Evolutionary conservation across 2,888 invertebrate genomes (phyloP).

Genomic region (Ptilodon capucinus): DNA sequence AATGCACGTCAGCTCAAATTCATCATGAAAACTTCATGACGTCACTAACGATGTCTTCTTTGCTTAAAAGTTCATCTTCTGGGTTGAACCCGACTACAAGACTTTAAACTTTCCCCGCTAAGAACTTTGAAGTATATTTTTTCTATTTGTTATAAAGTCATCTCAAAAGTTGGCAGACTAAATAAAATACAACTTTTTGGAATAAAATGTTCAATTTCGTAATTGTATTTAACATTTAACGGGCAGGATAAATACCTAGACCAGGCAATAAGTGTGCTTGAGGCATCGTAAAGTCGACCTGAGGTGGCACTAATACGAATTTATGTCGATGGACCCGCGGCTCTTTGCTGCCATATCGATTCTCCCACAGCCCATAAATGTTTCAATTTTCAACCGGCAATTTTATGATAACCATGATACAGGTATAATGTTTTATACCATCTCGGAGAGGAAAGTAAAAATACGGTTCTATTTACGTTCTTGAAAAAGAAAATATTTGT

Average conservation of each 20-base stretch:
- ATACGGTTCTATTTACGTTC: no score
- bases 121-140: not conserved
- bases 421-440: constrained; percentile 6
- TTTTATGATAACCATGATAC: constrained; percentile 36
- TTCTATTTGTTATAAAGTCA: not conserved
- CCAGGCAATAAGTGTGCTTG: constrained; percentile 70
- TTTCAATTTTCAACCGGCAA: constrained; percentile 69
- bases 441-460: not conserved
- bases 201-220: constrained; percentile 13
- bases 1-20: constrained; percentile 23
- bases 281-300: constrained; percentile 78
- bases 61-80: constrained; percentile 46
- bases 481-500: no score
- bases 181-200: not conserved
- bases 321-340: constrained; percentile 74
- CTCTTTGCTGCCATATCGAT: constrained; percentile 63
- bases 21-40: constrained; percentile 47
- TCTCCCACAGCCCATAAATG: constrained; percentile 68
- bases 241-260: constrained; percentile 61
- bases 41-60: constrained; percentile 59
- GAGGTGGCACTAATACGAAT: constrained; percentile 80
- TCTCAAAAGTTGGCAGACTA: not conserved
- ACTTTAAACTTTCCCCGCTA: constrained; percentile 39
- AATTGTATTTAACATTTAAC: constrained; percentile 54
- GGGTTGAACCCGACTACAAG: constrained; percentile 51